Percentiles rank a stretch among this genome's conserved stretches.
Conservation (phyloP, 2,113 vertebrate species). For the Tinamus guttatus region DNA sequence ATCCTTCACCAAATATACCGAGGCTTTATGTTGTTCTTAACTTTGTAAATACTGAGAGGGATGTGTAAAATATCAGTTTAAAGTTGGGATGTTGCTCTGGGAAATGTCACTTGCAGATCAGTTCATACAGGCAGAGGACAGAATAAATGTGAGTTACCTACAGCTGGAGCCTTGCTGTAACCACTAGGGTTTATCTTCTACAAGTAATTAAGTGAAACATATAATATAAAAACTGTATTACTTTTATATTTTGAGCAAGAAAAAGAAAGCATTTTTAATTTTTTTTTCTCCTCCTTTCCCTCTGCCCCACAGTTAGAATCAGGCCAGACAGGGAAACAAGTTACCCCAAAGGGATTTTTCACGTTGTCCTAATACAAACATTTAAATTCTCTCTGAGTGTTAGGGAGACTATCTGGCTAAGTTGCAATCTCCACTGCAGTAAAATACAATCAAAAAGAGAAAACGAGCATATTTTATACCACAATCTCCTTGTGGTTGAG, state of each 20-base stretch:
- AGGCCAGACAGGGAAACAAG: not conserved
- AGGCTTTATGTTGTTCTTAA: not conserved
- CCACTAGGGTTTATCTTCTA: not conserved
- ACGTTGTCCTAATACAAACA: not conserved
- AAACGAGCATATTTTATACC: not conserved
- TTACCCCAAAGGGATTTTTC: not conserved
- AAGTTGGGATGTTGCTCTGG: not conserved
- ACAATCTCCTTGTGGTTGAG: not conserved
- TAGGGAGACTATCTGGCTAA: slow-evolving; percentile 1
- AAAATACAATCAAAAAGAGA: not conserved
- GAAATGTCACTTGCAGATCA: not conserved
- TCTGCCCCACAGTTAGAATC: not conserved
- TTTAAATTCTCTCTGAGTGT: not conserved
- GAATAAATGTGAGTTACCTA: not conserved
- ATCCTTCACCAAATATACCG: not conserved
- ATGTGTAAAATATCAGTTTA: not conserved
- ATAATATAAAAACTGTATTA: not conserved
- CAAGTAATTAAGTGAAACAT: not conserved
- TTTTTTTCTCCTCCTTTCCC: not conserved
- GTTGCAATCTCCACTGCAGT: not conserved
- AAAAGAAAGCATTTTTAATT: not conserved
- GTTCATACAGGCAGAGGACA: not conserved
- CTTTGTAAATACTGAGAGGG: not conserved
- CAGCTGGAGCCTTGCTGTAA: not conserved
- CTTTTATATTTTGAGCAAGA: not conserved